Evolutionary conservation across 1,140 invertebrate species (phyloP).

Genomic region (Elysia chlorotica): DNA sequence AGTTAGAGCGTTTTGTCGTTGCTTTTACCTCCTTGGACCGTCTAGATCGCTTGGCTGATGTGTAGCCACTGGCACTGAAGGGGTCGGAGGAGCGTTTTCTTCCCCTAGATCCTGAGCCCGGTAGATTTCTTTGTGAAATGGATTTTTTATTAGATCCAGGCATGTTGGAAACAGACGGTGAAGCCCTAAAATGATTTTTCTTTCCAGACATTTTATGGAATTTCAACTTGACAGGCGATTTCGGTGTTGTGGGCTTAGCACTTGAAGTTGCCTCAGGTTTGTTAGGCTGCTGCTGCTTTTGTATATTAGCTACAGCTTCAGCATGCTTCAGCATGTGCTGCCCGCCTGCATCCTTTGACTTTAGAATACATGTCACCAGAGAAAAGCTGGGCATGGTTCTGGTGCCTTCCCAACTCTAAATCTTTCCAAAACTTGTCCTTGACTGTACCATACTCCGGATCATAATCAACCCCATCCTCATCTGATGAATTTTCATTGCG

Average conservation of each 20-base stretch:
- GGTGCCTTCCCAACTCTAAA: constrained; percentile 8
- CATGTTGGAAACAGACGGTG: too few relatives aligned
- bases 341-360: constrained; percentile 15
- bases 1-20: neutral
- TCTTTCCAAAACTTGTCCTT: constrained; percentile 25
- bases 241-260: neutral
- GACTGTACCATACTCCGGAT: constrained; percentile 7
- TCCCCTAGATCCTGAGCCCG: neutral
- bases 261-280: neutral
- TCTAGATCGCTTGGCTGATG: constrained; percentile 12
- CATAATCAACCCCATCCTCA: too few relatives aligned
- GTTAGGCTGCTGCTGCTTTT: constrained; percentile 12
- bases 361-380: constrained; percentile 23
- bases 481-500: too few relatives aligned
- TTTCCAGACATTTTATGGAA: too few relatives aligned
- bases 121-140: too few relatives aligned
- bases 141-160: too few relatives aligned
- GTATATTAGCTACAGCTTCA: constrained; percentile 17
- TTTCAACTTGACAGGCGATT: neutral
- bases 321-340: constrained; percentile 23
- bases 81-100: constrained; percentile 10
- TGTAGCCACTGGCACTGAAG: constrained; percentile 18
- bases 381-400: neutral
- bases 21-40: constrained; percentile 9
- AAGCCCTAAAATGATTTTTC: too few relatives aligned